Evolutionary conservation across 2,113 vertebrate genomes (phyloP), one percentile per base, ranked within the genome.

Genomic region (Cryptotis parvus): DNA sequence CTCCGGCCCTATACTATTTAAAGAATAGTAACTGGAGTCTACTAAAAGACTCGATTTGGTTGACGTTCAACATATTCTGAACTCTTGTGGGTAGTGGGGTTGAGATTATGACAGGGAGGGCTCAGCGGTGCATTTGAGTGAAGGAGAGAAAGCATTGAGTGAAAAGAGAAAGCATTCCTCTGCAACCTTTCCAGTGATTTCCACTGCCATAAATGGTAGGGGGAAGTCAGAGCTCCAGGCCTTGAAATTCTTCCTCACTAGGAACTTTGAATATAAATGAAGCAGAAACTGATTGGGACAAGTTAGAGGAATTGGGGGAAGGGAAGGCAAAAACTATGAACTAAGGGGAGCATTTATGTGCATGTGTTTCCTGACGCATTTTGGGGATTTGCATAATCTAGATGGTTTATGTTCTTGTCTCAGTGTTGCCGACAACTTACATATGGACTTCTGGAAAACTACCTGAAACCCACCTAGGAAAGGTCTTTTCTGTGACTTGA

Each of bases 171-270:
- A 79, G 69, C 45, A 78, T 90, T 95, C 80, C 65, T 94, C 78
- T 84, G 66, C 68, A 70, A 74, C 37, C 73, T 91, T 80, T 86
- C 72, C 52, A 77, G 52, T 87, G 80, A 94, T 74, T 88, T 81
- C 75, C 37, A 94, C 92, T 96, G 94, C 93, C 94, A 94, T 95
- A 94, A 94, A 96, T 93, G 92, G 83, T 61, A 85, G 85, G 80
- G 80, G 80, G 93, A 92, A 93, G 65, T 75, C 80, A 90, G 85
- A 65, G 89, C 94, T 94, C 78, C 78, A 65, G 70, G 77, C 65
- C 83, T 95, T 92, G 80, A 96, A 94, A 93, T 88, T 90, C 61
- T 96, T 95, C 83, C 26, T 79, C 79, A 92, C 89, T 41, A 37
- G 85, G 80, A 88, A 92, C 61, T 84, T 87, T 73, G 89, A 94